phyloP scores from a whole-genome alignment of 2,888 invertebrate genomes.

The Eristalis intricaria region DNA sequence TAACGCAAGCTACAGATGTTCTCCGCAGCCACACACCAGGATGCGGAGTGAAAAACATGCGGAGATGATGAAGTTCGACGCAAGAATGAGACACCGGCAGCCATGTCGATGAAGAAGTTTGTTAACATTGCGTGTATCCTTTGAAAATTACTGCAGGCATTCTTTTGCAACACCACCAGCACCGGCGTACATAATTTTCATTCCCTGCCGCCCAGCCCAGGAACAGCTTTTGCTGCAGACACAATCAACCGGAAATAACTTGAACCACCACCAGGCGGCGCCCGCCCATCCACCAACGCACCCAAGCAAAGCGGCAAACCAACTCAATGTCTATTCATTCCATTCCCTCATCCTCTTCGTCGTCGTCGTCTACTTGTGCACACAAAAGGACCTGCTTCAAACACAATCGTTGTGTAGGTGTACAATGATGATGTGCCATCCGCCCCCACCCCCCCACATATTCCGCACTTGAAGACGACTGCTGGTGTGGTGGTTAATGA shows the following conservation, averaged over 20 bases:
- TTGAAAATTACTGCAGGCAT: slow-evolving; percentile 68
- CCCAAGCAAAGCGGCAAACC: slow-evolving; percentile 19
- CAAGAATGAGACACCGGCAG: background rate
- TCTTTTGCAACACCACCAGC: slow-evolving; percentile 50
- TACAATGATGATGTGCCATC: slow-evolving; percentile 22
- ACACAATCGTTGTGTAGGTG: slow-evolving; percentile 5
- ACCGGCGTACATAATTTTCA: slow-evolving; percentile 47
- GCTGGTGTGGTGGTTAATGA: slow-evolving; percentile 59
- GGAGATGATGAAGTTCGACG: slow-evolving; percentile 30
- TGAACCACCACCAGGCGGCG: slow-evolving; percentile 41
- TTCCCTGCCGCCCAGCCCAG: background rate
- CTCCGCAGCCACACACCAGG: background rate
- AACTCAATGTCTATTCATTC: slow-evolving; percentile 40
- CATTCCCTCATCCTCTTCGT: background rate
- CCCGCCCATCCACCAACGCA: background rate
- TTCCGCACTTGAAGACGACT: background rate
- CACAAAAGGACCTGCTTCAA: slow-evolving; percentile 30
- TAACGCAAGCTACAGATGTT: slow-evolving; percentile 11
- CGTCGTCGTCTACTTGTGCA: background rate
- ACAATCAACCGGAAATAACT: slow-evolving; percentile 72
- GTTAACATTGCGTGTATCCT: slow-evolving; percentile 53
- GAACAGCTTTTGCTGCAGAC: slow-evolving; percentile 55
- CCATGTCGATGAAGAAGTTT: slow-evolving; percentile 26
- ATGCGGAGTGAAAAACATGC: slow-evolving; percentile 29
- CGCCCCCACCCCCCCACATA: background rate